phyloP scores from a whole-genome alignment of 2,113 vertebrate species.

The Aegotheles bennettii region DNA sequence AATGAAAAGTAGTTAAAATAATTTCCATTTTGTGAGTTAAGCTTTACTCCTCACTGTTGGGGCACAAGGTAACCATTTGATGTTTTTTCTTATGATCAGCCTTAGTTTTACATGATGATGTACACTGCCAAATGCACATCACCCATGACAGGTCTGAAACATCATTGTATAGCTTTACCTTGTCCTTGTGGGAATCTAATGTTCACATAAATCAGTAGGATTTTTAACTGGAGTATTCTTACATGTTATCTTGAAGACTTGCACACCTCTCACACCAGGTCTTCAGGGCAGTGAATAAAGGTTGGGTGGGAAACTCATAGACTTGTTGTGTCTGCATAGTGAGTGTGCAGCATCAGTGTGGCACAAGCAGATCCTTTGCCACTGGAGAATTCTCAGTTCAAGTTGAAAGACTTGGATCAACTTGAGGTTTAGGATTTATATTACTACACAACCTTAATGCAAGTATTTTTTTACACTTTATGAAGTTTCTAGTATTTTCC shows the following conservation, averaged over 20 bases:
- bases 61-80: neutral
- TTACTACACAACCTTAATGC: too few relatives aligned
- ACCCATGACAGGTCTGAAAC: neutral
- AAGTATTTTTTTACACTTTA: neutral
- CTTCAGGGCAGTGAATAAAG: neutral
- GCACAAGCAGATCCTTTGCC: neutral
- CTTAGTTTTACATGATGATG: neutral
- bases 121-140: neutral
- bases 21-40: neutral
- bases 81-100: neutral
- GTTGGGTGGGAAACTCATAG: neutral
- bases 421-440: neutral
- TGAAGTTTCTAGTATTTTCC: neutral
- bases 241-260: neutral
- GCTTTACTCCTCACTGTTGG: neutral
- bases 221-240: neutral
- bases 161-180: neutral
- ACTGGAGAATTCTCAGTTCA: neutral
- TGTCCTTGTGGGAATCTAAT: neutral
- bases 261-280: neutral
- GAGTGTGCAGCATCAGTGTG: rapidly evolving
- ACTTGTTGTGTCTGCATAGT: rapidly evolving
- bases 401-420: neutral
- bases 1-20: neutral
- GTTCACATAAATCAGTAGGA: neutral